Base-by-base conservation (phyloP, 2,888 invertebrate genomes). In the Dioctria rufipes region DNA sequence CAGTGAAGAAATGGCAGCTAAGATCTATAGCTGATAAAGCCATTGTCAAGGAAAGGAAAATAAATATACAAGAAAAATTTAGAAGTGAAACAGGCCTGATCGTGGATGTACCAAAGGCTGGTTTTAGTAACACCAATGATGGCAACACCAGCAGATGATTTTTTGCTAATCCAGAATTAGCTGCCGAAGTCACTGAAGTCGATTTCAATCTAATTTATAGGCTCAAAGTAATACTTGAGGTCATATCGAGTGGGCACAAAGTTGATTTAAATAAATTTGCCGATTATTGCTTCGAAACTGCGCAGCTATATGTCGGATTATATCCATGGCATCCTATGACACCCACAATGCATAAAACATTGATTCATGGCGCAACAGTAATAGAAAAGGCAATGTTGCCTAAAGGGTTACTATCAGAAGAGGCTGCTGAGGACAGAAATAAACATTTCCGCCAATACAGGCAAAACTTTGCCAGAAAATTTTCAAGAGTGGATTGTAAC, bases 121-220 rank as follows among this genome's bases (percentile, higher is more conserved):
- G 84, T 11, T 85, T 85, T 77, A 86, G 86, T 5, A 87, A 85
- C 66, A 85, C 85, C 2, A 87, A 86, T 84, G 85, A 86, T 78
- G 85, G 85, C 13, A 86, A 85, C 80, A 86, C 85, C 0, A 85
- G 83, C 77, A 81, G 86, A 79, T 83, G 85, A 78, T 87, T 86
- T 84, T 87, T 86, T 84, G 83, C 83, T 13, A 77, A 86, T 80
- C 84, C 85, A 3, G 78, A 85, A 82, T 46, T 80, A 58, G 80
- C 85, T 73, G 83, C 87, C 51, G 83, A 84, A 81, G 86, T 87
- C 43, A 88, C 87, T 66, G 86, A 85, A 1, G 78, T 87, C n/a
- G 81, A 67, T 49, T 25, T 8, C 43, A 46, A 43, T 13, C 46
- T 67, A 2, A 46, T 67, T 83, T 81, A 61, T 46, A 6, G 8